These are phyloP conservation scores for Synanthedon tipuliformis DNA, from an alignment of 2,888 invertebrate genomes.

Conservation along the genomic window DNA sequence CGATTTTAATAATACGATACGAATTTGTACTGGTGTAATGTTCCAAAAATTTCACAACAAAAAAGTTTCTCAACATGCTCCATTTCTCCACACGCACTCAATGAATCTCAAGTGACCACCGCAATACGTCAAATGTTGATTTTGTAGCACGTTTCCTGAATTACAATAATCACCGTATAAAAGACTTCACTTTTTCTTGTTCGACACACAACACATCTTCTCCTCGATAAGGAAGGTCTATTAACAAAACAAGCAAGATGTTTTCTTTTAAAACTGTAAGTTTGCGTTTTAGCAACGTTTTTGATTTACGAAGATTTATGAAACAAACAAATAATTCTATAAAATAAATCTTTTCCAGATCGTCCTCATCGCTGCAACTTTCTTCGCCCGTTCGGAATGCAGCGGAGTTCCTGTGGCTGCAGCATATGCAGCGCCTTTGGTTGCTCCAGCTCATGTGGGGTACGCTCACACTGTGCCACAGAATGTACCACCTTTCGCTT, in stretches of 20 bases:
- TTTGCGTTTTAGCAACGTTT: constrained; percentile 1
- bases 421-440: constrained; percentile 44
- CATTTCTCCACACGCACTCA: constrained; percentile 55
- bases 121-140: constrained; percentile 57
- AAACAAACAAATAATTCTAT: neutral
- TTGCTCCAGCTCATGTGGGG: constrained; percentile 68
- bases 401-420: constrained; percentile 38
- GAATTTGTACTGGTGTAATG: too few relatives aligned
- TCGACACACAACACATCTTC: constrained; percentile 52
- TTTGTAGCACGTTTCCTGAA: constrained; percentile 51
- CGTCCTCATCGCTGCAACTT: constrained; percentile 52
- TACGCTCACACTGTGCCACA: constrained; percentile 72
- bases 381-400: constrained; percentile 40
- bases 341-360: constrained; percentile 29
- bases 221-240: constrained; percentile 58
- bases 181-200: constrained; percentile 38
- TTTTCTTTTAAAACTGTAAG: constrained; percentile 65
- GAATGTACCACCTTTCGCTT: constrained; percentile 73
- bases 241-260: constrained; percentile 52
- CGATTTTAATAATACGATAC: too few relatives aligned
- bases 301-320: neutral
- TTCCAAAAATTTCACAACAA: constrained; percentile 36
- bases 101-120: constrained; percentile 59
- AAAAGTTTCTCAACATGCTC: constrained; percentile 56
- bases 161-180: constrained; percentile 58